Evolutionary conservation across 2,888 invertebrate species (phyloP), one percentile per base, ranked within the genome.

Genomic region (Euplexia lucipara): DNA sequence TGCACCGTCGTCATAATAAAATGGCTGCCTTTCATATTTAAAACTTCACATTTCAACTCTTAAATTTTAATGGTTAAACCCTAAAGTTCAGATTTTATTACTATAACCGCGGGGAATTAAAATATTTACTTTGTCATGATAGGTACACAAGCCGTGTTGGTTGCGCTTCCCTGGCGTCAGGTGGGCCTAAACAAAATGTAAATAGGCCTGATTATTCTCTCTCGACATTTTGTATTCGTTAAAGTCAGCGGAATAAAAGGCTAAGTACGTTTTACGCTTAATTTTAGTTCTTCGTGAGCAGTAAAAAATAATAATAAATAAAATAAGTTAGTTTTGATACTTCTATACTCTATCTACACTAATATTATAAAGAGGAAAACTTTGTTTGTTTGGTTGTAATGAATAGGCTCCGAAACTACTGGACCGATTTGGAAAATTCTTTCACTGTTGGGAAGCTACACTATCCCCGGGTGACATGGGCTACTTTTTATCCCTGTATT

Each of bases 161-260:
- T 67, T 67, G 68, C 63, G 80, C 71, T 78, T 77, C 68, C 78
- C 72, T 77, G 85, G 88, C 87, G 88, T 85, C 90, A 91, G 91
- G 88, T 91, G 88, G 86, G 83, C 83, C 86, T 86, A 86, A 90
- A 88, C 90, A 90, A 91, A 90, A 90, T 91, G 90, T 90, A 90
- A 91, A 91, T 92, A 88, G 81, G 70, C 85, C 85, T 86, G 88
- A 90, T 89, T 90, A 91, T 89, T 88, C 89, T 79, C 83, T 82
- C 86, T 83, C 87, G 71, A 85, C 86, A 86, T 88, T 90, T 86
- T 86, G 89, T 88, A 86, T 90, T 89, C 86, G 84, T 86, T 86
- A 77, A 84, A 88, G 86, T 90, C 90, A 88, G 87, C 88, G 78
- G 73, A 85, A 88, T 88, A 87, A 86, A 89, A 86, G 39, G 83